Evolutionary conservation across 2,113 vertebrate species (phyloP), one percentile per base, ranked within the genome.

Genomic region (Ptyas mucosa): DNA sequence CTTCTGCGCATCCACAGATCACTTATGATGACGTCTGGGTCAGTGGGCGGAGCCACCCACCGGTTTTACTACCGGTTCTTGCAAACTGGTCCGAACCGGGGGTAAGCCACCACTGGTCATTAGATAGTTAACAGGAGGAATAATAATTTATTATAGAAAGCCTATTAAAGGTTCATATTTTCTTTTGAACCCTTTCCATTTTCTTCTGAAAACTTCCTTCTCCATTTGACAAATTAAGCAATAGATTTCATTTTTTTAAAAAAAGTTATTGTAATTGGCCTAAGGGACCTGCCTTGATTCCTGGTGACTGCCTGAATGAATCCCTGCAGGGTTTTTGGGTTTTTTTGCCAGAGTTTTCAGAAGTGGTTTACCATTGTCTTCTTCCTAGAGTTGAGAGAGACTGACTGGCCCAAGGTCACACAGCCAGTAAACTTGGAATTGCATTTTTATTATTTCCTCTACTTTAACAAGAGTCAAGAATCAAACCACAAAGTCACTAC

Each of bases 401-500:
- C 3, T 81, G 69, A 81, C 69, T 39, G 69, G 69, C 69, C 34
- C 18, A 81, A 81, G 7, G 69, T 81, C 18, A 81, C 34, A 39
- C 69, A 81, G 18, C 69, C 34, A 81, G 18, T 55, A 93, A 89
- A 93, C 94, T 95, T 88, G 86, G 94, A 97, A 97, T 93, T 94
- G 87, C 91, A 61, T 29, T 93, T 95, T 95, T 94, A 91, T 93
- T 57, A 75, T 51, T 9, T 51, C 29, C 49, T 61, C 91, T 87
- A 94, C 94, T 94, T 95, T 97, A 97, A 97, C 91, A 89, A 89
- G 93, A 10, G 95, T 94, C 94, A 96, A 93, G 94, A 95, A 95
- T 96, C 97, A 95, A 94, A 88, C 89, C 94, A 95, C 94, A 94
- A 95, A 97, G 97, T 97, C 97, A 97, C 96, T 94, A 96, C 93